Evolutionary conservation across 2,797 vertebrate genomes (phyloP).

Genomic region (Spinibarbus caldwelli): DNA sequence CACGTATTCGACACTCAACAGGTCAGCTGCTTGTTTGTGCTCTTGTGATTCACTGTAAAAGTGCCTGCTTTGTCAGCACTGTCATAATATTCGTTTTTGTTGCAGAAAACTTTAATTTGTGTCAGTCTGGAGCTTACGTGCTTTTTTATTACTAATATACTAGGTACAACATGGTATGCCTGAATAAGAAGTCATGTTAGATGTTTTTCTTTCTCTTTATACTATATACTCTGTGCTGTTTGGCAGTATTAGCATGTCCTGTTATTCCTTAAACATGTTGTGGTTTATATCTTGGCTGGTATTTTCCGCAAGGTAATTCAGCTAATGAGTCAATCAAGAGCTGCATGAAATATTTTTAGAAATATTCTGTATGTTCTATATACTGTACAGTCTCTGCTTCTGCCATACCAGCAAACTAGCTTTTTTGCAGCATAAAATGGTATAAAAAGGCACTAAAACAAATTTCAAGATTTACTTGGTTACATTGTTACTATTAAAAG

Average conservation of each 20-base stretch:
- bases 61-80: constrained; percentile 13
- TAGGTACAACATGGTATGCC: not conserved
- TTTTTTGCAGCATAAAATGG: not conserved
- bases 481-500: not conserved
- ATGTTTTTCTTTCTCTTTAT: not conserved
- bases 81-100: not conserved
- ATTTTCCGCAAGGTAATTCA: not conserved
- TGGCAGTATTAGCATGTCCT: not conserved
- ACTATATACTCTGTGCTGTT: not conserved
- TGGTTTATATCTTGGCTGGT: not conserved
- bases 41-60: constrained; percentile 65
- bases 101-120: constrained; percentile 7
- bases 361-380: not conserved
- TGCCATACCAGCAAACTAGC: not conserved
- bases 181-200: not conserved
- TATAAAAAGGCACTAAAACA: not conserved
- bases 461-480: not conserved
- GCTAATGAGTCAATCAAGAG: not conserved
- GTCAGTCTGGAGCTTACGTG: not conserved
- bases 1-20: constrained; percentile 69
- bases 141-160: constrained; percentile 3
- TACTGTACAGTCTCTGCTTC: not conserved
- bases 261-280: not conserved
- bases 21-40: constrained; percentile 76
- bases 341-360: not conserved